Base-by-base conservation (phyloP, 2,113 vertebrate genomes). In the Microtus oregoni region DNA sequence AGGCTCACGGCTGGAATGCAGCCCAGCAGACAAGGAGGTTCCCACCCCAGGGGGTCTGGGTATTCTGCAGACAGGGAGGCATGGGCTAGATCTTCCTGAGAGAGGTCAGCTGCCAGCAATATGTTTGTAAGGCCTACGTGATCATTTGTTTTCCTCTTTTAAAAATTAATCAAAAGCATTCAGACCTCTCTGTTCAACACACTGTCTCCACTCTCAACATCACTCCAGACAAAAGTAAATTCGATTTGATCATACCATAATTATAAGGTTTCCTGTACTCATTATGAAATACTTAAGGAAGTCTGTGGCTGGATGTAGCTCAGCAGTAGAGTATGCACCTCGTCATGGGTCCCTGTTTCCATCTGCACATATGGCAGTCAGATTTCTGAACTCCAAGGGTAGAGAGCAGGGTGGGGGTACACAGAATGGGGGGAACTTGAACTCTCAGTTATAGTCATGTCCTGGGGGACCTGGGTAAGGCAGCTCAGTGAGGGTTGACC, bases 21-120 rank as follows among this genome's bases (percentile, higher is more conserved):
- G 89, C 91, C 73, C 12, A 2, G 4, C 61, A 7, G 3, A 9
- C 32, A 4, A 52, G 55, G 41, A 44, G 55, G 30, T 22, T 19
- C 35, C 14, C 12, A 3, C 20, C 35, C 63, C 14, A 0, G 32
- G 91, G 73, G n/a, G n/a, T 3, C 47, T 75, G 61, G 4, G 30
- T 9, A 11, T 28, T 44, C 32, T 65, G 78, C 10, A 5, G 3
- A 10, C 2, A 7, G 52, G 44, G n/a, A 5, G 28, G 1, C 0
- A 0, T 28, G 67, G 76, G n/a, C 4, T 24, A 22, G 85, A 38
- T n/a, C 75, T 86, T 47, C 78, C 89, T n/a, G 70, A 55, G 19
- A 55, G 19, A 17, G 3, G 38, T 28, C n/a, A 47, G 68, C 91
- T 73, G 76, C 44, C 19, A 28, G 85, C 70, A 41, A 63, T 90